A percentile compares a stretch with the other conserved stretches of the same genome.
phyloP scores from a whole-genome alignment of 2,888 invertebrate species.

The Epistrophella euchroma region DNA sequence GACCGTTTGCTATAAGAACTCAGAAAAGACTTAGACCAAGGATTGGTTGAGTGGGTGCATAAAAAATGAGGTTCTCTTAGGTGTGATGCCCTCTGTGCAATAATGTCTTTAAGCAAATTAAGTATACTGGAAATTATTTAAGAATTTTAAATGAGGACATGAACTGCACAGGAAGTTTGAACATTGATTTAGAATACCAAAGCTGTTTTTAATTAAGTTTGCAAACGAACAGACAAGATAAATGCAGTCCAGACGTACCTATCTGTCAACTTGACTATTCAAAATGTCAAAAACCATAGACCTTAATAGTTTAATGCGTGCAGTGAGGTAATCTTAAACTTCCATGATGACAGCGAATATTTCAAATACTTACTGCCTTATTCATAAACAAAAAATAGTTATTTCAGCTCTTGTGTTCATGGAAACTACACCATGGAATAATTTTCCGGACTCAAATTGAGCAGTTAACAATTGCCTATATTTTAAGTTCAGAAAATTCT shows the following conservation, averaged over 20 bases:
- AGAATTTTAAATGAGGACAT: conserved; percentile 40
- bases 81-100: conserved; percentile 28
- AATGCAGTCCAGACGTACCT: background rate
- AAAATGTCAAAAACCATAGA: too few relatives aligned
- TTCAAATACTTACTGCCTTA: background rate
- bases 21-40: background rate
- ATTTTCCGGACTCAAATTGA: too few relatives aligned
- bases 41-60: conserved; percentile 50
- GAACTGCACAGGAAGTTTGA: background rate
- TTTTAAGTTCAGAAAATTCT: too few relatives aligned
- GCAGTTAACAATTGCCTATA: too few relatives aligned
- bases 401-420: too few relatives aligned
- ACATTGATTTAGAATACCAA: background rate
- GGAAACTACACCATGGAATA: too few relatives aligned
- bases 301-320: too few relatives aligned
- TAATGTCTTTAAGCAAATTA: conserved; percentile 52
- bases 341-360: background rate
- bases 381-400: too few relatives aligned
- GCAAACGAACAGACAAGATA: background rate
- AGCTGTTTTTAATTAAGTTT: background rate
- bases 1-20: background rate
- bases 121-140: conserved; percentile 60
- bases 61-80: conserved; percentile 26
- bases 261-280: background rate
- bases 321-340: background rate